Evolutionary conservation across 2,797 vertebrate species (phyloP).

Genomic region (Phataginus tricuspis): DNA sequence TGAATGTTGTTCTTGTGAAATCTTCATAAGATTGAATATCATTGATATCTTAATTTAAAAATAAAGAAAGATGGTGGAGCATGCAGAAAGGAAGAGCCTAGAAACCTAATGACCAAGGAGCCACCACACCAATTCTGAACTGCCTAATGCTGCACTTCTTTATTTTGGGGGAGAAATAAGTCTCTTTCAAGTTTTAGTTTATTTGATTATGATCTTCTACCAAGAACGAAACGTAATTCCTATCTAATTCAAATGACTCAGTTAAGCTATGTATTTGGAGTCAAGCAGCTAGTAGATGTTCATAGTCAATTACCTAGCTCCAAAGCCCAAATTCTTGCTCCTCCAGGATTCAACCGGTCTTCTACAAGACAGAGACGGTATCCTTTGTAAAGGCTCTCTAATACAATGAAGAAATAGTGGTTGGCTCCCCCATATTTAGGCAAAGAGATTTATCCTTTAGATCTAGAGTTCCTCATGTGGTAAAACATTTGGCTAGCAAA

Average conservation of each 20-base stretch:
- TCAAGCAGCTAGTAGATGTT: neutral
- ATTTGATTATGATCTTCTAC: neutral
- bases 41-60: no score
- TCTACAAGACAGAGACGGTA: neutral
- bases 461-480: neutral
- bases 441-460: slow-evolving; percentile 1
- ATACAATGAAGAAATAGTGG: neutral
- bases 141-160: neutral
- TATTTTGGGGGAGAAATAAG: neutral
- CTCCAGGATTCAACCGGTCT: neutral
- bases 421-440: neutral
- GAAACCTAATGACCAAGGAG: neutral
- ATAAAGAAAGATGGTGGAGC: no score
- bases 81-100: neutral
- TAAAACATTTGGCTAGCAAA: neutral
- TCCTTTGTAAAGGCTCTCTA: neutral
- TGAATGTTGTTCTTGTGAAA: no score
- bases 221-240: neutral
- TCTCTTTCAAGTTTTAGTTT: neutral
- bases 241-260: neutral
- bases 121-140: neutral
- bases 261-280: neutral
- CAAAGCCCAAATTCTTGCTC: neutral
- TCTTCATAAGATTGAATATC: no score
- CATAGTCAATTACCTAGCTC: neutral